Conservation (phyloP, 2,888 invertebrate species). For the Drosophila mercatorum region DNA sequence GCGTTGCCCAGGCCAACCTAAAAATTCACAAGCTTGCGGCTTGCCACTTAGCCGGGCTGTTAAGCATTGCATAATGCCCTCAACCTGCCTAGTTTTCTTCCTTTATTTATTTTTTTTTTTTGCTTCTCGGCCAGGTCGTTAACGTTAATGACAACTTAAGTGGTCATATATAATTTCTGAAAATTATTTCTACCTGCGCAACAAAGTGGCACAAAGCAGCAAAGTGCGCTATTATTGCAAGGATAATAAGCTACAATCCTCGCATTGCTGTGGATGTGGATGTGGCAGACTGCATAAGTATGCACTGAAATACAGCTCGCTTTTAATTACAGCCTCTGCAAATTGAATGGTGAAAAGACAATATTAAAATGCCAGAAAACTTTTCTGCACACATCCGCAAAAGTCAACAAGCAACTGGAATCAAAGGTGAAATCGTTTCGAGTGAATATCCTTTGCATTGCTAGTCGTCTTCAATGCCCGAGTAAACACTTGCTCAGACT, state of each 20-base stretch:
- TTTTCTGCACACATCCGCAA: constrained; percentile 39
- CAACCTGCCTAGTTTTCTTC: constrained; percentile 47
- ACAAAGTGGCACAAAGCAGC: constrained; percentile 56
- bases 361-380: constrained; percentile 25
- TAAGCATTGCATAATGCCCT: constrained; percentile 74
- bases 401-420: constrained; percentile 44
- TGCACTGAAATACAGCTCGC: neutral
- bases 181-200: constrained; percentile 71
- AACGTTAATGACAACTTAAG: constrained; percentile 78
- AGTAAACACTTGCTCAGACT: constrained; percentile 31
- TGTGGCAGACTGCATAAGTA: too few species aligned
- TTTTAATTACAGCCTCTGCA: neutral
- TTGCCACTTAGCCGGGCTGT: constrained; percentile 62
- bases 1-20: constrained; percentile 14
- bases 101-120: neutral
- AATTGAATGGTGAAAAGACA: neutral
- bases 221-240: constrained; percentile 38
- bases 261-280: neutral
- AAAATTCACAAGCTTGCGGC: constrained; percentile 56
- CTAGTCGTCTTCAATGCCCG: constrained; percentile 24
- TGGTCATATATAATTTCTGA: constrained; percentile 77
- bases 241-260: constrained; percentile 29
- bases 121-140: constrained; percentile 60
- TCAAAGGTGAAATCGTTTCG: constrained; percentile 21
- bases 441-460: constrained; percentile 24